Conservation (phyloP, 2,113 vertebrate species). For the Mobula hypostoma region DNA sequence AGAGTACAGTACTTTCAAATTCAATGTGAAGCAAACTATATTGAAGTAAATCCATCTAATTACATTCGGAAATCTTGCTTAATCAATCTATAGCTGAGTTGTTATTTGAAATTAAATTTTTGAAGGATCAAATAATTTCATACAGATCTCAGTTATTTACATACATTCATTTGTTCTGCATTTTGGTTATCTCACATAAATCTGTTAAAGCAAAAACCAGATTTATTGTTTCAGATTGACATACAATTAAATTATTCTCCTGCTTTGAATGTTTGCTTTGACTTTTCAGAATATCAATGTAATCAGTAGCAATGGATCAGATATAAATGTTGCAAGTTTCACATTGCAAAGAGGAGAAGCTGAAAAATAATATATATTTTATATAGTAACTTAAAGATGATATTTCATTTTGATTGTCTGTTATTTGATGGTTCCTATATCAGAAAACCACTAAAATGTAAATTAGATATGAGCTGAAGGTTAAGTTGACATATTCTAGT, state of each 20-base stretch:
- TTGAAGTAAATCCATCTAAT: neutral
- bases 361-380: neutral
- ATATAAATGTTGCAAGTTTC: neutral
- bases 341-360: neutral
- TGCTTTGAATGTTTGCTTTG: neutral
- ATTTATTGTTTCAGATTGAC: neutral
- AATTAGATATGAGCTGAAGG: conserved; percentile 6
- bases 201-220: conserved; percentile 9
- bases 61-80: neutral
- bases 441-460: neutral
- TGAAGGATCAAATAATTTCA: neutral
- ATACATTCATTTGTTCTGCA: neutral
- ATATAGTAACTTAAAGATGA: neutral
- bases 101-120: conserved; percentile 1
- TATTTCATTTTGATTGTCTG: neutral
- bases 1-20: neutral
- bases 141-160: neutral
- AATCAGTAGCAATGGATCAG: neutral
- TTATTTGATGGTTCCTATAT: neutral
- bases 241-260: neutral
- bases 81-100: neutral
- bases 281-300: neutral
- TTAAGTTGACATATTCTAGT: neutral
- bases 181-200: neutral
- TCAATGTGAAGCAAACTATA: neutral